Conservation (phyloP, 2,888 invertebrate genomes). For the Prenolepis imparis region DNA sequence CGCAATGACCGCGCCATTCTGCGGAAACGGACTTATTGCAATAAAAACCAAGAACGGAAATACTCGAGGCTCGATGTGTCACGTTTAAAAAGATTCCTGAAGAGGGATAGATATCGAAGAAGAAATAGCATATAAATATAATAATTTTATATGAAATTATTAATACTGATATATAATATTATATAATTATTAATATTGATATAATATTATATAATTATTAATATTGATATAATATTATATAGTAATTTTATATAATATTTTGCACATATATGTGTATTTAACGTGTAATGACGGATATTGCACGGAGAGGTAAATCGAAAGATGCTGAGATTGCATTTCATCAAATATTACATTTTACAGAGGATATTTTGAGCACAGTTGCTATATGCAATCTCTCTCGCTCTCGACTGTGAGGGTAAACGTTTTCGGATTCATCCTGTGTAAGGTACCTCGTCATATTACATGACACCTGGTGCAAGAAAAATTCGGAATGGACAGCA, state of each 20-base stretch:
- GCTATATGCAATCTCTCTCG: not conserved
- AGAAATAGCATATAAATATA: not conserved
- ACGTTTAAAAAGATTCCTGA: not conserved
- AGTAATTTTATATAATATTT: too few species aligned
- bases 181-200: too few species aligned
- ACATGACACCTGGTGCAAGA: not conserved
- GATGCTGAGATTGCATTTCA: not conserved
- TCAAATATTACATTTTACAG: not conserved
- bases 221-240: too few species aligned
- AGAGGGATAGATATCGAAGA: not conserved
- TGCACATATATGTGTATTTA: not conserved
- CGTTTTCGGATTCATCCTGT: not conserved
- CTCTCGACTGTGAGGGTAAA: not conserved
- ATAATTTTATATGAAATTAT: not conserved
- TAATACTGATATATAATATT: too few species aligned
- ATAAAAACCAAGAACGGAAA: not conserved
- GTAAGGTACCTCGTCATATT: not conserved
- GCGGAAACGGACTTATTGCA: constrained; percentile 1
- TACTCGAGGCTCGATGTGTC: not conserved
- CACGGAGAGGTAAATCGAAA: not conserved
- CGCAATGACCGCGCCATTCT: constrained; percentile 15
- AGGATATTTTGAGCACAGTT: not conserved
- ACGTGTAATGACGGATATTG: not conserved
- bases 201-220: too few species aligned
- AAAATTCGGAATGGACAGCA: constrained; percentile 7